Evolutionary conservation across 2,113 vertebrate species (phyloP).

Genomic region (Chionomys nivalis): DNA sequence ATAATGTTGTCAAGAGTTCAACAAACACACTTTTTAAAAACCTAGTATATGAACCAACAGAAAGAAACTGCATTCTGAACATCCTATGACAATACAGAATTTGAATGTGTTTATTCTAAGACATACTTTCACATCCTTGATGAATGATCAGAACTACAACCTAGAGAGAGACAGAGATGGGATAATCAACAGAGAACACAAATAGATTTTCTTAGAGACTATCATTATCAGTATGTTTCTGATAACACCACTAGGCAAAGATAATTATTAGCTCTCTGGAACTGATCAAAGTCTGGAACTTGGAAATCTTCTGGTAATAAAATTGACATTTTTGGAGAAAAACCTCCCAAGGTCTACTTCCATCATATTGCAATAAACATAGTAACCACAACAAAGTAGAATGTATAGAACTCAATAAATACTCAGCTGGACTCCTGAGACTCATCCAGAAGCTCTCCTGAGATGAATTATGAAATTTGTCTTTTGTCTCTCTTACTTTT

Average conservation of each 20-base stretch:
- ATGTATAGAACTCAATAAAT: not conserved
- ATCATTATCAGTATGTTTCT: not conserved
- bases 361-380: not conserved
- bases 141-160: not conserved
- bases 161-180: not conserved
- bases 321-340: not conserved
- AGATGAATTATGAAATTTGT: not conserved
- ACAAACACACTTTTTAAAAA: slow-evolving; percentile 28
- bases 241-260: not conserved
- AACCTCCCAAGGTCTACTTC: not conserved
- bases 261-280: not conserved
- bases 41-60: not conserved
- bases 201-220: not conserved
- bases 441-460: not conserved
- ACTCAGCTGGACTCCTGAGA: not conserved
- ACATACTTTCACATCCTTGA: not conserved
- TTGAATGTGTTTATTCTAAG: slow-evolving; percentile 19
- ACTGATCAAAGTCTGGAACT: slow-evolving; percentile 3
- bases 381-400: not conserved
- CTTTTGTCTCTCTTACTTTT: not conserved
- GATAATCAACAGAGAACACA: not conserved
- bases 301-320: not conserved
- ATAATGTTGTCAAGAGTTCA: not conserved
- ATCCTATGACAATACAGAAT: not conserved
- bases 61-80: not conserved